Conservation (phyloP, 92 coral and sea anemone genomes). For the Phenganax marumi region DNA sequence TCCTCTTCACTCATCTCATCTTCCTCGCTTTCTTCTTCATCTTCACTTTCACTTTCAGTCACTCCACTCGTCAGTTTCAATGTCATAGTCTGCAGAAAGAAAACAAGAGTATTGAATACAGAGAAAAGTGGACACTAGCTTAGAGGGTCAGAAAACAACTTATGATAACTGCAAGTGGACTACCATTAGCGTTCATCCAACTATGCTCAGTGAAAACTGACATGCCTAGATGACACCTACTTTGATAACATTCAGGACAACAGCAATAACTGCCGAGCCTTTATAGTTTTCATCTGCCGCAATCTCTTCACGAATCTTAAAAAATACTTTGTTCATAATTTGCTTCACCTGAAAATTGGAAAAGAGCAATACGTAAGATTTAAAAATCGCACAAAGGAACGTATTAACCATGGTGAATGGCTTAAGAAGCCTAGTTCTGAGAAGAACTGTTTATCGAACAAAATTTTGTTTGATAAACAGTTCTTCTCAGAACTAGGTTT, state of each 20-base stretch:
- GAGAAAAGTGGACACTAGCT: not conserved
- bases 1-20: slow-evolving; percentile 42
- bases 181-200: no score
- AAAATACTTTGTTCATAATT: slow-evolving; percentile 86
- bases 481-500: no score
- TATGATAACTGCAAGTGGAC: no score
- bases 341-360: slow-evolving; percentile 68
- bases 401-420: no score
- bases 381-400: no score
- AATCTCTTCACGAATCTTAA: slow-evolving; percentile 79
- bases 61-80: slow-evolving; percentile 63
- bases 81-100: slow-evolving; percentile 64
- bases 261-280: slow-evolving; percentile 77
- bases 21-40: slow-evolving; percentile 45
- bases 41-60: slow-evolving; percentile 53
- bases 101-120: not conserved
- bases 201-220: no score
- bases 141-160: not conserved
- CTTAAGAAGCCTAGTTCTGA: no score
- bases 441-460: no score
- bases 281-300: slow-evolving; percentile 64
- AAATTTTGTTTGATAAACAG: no score
- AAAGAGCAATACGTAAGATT: not conserved
- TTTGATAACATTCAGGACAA: slow-evolving; percentile 78
- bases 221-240: slow-evolving; percentile 26